Base-by-base conservation (phyloP, 2,888 invertebrate genomes). In the Idaea aversata region DNA sequence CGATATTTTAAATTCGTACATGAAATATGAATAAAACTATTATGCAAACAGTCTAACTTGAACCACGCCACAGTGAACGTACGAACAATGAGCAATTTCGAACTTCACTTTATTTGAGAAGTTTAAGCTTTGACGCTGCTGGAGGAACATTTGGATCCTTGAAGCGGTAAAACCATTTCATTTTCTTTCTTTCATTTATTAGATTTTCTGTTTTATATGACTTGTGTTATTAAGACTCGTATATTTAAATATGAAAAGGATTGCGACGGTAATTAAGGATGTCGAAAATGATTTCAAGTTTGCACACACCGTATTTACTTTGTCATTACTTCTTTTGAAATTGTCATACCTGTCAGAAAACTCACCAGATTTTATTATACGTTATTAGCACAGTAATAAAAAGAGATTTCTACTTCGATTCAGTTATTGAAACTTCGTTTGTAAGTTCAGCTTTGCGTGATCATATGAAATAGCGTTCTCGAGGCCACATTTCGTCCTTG, bases 1-100 rank as follows among this genome's bases (percentile, higher is more conserved):
- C 79, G 75, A 84, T 83, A 83, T 82, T 80, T 79, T 81, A 78
- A 78, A 76, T 69, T 71, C 73, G 76, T 78, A 85, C 81, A 82
- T 85, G 82, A 82, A 86, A 85, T 83, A 80, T 79, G 81, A 85
- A 87, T 88, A 88, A 86, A 88, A 88, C 87, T 84, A 86, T 91
- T 88, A 89, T 87, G 85, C 83, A 85, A 88, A 88, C 84, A 75
- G 79, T 82, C 72, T 70, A 82, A 87, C 77, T 86, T 78, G 78
- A 25, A 25, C 25, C 25, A 25, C 25, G 25, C 25, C 25, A 25
- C 25, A 25, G 25, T 25, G 25, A 76, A 66, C 80, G 78, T 78
- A 76, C 75, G 79, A 84, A 82, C 86, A 81, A 87, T 82, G 82
- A 82, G 77, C 77, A 76, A 77, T 77, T 80, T 72, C 76, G 77